phyloP scores from a whole-genome alignment of 2,113 vertebrate genomes.

The Ctenomys sociabilis region DNA sequence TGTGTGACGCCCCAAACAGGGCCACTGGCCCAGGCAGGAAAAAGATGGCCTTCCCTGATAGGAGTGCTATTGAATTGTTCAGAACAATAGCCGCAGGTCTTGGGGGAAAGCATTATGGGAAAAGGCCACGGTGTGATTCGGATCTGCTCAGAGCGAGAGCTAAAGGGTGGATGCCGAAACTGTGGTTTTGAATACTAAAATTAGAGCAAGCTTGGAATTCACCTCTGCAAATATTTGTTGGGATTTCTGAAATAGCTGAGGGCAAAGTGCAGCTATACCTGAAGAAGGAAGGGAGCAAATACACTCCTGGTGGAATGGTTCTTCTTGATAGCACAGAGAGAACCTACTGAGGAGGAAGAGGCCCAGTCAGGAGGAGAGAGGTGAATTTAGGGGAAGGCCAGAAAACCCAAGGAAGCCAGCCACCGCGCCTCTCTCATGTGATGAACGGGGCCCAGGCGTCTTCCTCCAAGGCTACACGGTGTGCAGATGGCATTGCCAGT shows the following conservation, averaged over 20 bases:
- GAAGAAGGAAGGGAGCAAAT: neutral
- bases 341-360: no score
- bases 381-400: neutral
- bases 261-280: neutral
- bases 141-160: constrained; percentile 65
- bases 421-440: fast-evolving
- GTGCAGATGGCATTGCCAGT: fast-evolving
- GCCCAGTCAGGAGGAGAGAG: fast-evolving
- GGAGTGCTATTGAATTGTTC: constrained; percentile 80
- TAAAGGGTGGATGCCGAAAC: constrained; percentile 40
- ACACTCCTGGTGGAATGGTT: neutral
- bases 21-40: constrained; percentile 79
- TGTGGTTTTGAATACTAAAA: constrained; percentile 23
- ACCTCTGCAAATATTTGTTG: neutral
- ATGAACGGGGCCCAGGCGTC: neutral
- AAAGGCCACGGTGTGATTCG: constrained; percentile 64
- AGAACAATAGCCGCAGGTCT: constrained; percentile 65
- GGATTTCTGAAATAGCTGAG: constrained; percentile 29
- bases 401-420: fast-evolving
- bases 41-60: constrained; percentile 87
- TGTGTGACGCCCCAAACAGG: constrained; percentile 64
- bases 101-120: constrained; percentile 68
- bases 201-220: neutral
- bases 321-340: neutral
- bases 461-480: no score